A percentile compares a stretch with the other conserved stretches of the same genome.
These are phyloP conservation scores for Sphenodon punctatus DNA, from an alignment of 2,797 vertebrate species.

Conservation along the genomic window DNA sequence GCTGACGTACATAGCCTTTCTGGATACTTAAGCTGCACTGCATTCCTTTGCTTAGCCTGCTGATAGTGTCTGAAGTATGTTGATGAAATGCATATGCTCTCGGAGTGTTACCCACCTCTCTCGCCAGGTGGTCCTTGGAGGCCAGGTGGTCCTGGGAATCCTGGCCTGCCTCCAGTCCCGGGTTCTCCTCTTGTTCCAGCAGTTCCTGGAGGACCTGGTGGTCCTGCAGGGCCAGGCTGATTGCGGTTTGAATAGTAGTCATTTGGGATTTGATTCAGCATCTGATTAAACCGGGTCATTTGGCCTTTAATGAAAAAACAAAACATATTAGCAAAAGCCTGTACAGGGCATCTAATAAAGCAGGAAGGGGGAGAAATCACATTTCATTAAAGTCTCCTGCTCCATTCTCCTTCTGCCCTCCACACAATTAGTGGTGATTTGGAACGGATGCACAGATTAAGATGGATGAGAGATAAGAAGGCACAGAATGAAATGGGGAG, in stretches of 20 bases:
- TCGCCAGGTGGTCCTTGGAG: constrained; percentile 89
- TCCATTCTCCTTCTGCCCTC: not conserved
- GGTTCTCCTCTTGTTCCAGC: constrained; percentile 88
- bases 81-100: not conserved
- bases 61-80: not conserved
- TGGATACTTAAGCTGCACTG: not conserved
- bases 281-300: constrained; percentile 91
- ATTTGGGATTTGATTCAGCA: constrained; percentile 95
- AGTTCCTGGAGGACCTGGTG: constrained; percentile 83
- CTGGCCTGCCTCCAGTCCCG: constrained; percentile 86
- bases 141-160: constrained; percentile 91
- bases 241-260: constrained; percentile 86
- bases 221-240: constrained; percentile 88
- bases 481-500: not conserved
- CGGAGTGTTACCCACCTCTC: constrained; percentile 77
- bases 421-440: not conserved
- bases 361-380: not conserved
- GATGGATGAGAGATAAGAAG: not conserved
- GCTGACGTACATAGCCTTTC: not conserved
- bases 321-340: not conserved
- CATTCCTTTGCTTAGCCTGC: not conserved
- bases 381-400: not conserved
- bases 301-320: constrained; percentile 80
- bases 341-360: not conserved
- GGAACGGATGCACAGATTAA: not conserved